Conservation (phyloP, 2,888 invertebrate species). For the Empis livida region DNA sequence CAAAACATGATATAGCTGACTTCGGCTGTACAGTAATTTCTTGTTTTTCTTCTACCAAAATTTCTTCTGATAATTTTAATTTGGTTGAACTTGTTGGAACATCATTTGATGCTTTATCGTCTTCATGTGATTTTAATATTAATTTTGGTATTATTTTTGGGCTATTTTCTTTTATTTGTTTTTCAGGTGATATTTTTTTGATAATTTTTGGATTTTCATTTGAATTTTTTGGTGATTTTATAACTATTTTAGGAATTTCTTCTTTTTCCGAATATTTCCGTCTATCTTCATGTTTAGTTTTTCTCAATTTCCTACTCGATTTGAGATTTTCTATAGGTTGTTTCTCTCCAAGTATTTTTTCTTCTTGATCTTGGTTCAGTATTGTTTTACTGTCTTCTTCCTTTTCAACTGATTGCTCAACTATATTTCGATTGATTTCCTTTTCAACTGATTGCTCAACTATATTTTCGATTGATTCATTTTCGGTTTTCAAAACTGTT, state of each 20-base stretch:
- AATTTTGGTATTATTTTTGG: not conserved
- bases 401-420: too few species aligned
- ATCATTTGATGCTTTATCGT: not conserved
- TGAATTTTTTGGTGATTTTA: not conserved
- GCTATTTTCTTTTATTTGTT: not conserved
- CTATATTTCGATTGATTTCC: too few species aligned
- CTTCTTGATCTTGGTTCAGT: too few species aligned
- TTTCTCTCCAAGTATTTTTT: too few species aligned
- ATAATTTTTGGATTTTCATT: not conserved
- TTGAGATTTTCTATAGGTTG: not conserved
- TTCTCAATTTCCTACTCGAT: not conserved
- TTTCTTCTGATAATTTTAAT: not conserved
- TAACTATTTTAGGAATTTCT: not conserved
- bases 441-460: too few species aligned
- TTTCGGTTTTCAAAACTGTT: too few species aligned
- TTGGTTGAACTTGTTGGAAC: not conserved
- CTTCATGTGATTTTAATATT: not conserved
- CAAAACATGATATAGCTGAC: slow-evolving; percentile 51
- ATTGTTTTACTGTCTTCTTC: too few species aligned
- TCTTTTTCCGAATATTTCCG: not conserved
- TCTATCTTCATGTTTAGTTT: not conserved
- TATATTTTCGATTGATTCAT: too few species aligned
- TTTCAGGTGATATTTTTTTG: not conserved
- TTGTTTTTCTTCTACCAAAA: not conserved
- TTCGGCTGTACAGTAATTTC: slow-evolving; percentile 7